phyloP scores from a whole-genome alignment of 2,113 vertebrate species.

The Toxostoma redivivum region DNA sequence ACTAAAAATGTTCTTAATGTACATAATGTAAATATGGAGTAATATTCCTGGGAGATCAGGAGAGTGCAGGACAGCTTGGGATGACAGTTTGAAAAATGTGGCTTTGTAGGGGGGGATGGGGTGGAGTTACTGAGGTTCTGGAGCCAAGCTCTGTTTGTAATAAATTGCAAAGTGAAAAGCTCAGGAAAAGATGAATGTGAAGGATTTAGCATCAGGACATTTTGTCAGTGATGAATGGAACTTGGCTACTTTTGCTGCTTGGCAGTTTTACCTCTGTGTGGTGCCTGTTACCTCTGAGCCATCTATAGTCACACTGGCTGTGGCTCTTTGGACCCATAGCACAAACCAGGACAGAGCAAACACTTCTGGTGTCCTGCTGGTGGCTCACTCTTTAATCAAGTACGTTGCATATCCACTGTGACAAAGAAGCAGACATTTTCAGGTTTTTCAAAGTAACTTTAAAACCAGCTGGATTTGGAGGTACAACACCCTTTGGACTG shows the following conservation, averaged over 20 bases:
- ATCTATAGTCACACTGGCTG: neutral
- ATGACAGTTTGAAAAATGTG: conserved; percentile 5
- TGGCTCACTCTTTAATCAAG: neutral
- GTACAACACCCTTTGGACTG: neutral
- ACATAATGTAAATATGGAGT: neutral
- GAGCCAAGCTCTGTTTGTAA: conserved; percentile 7
- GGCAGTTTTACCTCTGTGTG: neutral
- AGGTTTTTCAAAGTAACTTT: neutral
- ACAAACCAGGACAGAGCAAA: neutral
- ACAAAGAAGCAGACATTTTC: neutral
- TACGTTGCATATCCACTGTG: neutral
- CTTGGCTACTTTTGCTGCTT: conserved; percentile 7
- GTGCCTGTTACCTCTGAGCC: neutral
- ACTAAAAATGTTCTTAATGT: neutral
- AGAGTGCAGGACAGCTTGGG: neutral
- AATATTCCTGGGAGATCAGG: neutral
- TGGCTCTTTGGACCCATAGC: neutral
- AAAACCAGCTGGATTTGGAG: neutral
- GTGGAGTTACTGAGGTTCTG: neutral
- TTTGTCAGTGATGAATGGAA: conserved; percentile 44
- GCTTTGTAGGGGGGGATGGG: neutral
- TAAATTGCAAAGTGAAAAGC: conserved; percentile 17
- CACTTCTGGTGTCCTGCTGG: neutral
- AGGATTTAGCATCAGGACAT: neutral
- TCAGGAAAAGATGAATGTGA: neutral